Evolutionary conservation across 2,113 vertebrate species (phyloP), one percentile per base, ranked within the genome.

Genomic region (Oreochromis spilurus): DNA sequence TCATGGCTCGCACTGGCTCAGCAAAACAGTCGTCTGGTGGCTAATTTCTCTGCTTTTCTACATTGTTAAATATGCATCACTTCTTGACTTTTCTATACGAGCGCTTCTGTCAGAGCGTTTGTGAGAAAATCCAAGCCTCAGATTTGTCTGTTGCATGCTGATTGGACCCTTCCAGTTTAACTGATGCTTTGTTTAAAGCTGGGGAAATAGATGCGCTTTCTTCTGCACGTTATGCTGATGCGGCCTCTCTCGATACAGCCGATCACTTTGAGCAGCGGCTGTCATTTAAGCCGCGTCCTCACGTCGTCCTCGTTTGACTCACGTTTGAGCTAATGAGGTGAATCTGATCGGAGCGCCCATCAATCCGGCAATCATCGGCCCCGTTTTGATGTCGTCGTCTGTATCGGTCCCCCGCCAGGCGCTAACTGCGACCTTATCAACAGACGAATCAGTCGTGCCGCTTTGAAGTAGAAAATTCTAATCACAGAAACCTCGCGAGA

Each of bases 31-130:
- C 29, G 87, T 91, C 92, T 93, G 52, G 40, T 84, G 81, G 89
- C 92, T 94, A 91, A 95, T 96, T 91, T 93, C 84, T 89, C 86
- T 90, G 93, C 88, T 89, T 96, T 93, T 92, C 92, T 86, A 92
- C 86, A 21, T 81, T 81, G 92, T 96, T 94, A 95, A 96, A 95
- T 91, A 96, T 94, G 93, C 92, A 96, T 92, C 84, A 84, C 60
- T 88, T 90, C 93, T 87, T 84, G 89, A 93, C 93, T 92, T 5
- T 88, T 88, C 89, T 84, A 81, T 92, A 89, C 52, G 72, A 91
- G 92, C 79, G 8, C 81, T 91, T 82, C 87, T 86, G 87, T 85
- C 82, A 8, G 79, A 82, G 80, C 29, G 75, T 86, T 85, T 88
- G 65, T 84, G 79, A 53, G 57, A 72, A 85, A 84, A 84, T 84